phyloP scores from a whole-genome alignment of 1,140 invertebrate species.

The Melitaea cinxia region DNA sequence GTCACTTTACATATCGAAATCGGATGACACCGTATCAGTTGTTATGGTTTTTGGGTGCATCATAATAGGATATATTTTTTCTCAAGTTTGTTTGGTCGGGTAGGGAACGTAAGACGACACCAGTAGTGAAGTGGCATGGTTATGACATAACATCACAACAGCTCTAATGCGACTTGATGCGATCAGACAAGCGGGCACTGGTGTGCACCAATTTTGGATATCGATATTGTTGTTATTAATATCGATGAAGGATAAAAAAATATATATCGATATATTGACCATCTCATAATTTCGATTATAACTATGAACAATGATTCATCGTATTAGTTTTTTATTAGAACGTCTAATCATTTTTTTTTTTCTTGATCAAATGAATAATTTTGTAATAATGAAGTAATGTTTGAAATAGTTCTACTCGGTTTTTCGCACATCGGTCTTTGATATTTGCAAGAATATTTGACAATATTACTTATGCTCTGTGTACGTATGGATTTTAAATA shows the following conservation, averaged over 20 bases:
- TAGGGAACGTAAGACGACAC: constrained; percentile 45
- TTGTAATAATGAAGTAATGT: too few species aligned
- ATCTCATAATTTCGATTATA: not conserved
- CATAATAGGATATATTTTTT: constrained; percentile 26
- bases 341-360: too few species aligned
- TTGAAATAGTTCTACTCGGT: too few species aligned
- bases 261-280: not conserved
- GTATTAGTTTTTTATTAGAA: not conserved
- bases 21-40: not conserved
- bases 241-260: constrained; percentile 3
- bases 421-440: too few species aligned
- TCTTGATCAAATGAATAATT: too few species aligned
- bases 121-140: constrained; percentile 46
- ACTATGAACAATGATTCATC: not conserved
- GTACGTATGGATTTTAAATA: too few species aligned
- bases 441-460: too few species aligned
- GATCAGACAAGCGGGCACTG: constrained; percentile 41
- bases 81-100: constrained; percentile 16
- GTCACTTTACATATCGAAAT: too few species aligned
- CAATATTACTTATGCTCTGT: too few species aligned
- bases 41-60: constrained; percentile 5
- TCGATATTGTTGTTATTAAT: constrained; percentile 36
- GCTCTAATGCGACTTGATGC: constrained; percentile 48
- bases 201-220: constrained; percentile 49
- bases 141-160: constrained; percentile 51